Base-by-base conservation (phyloP, 2,797 vertebrate genomes). In the Leptodactylus fallax region DNA sequence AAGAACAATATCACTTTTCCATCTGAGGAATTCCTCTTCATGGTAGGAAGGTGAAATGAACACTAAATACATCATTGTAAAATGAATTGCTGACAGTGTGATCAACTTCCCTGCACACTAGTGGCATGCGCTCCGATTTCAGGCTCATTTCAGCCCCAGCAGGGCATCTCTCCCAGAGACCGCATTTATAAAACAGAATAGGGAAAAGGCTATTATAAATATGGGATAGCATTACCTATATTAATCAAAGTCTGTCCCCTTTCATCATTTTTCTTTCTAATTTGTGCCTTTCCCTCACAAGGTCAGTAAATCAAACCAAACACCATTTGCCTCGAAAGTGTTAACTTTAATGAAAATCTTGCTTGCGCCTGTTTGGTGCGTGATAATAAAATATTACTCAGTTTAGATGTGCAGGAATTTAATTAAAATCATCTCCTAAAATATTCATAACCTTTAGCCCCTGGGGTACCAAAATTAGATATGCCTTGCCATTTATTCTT, bases 121-220 rank as follows among this genome's bases (percentile, higher is more conserved):
- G 94, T 94, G 95, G 96, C 96, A 96, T 95, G 95, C 95, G 96
- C 96, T 97, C 95, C 95, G 95, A 96, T 97, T 97, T 96, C 93
- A 95, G 96, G 94, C 97, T 98, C 96, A 97, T 97, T 98, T 97
- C 94, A 94, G 95, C 95, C 96, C 95, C 97, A 97, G 97, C 97
- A 97, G 96, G 97, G 96, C 94, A 94, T 95, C 96, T 96, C 96
- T 95, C 95, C 96, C 95, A 95, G 95, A 95, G 94, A 95, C 94
- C 95, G 93, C 95, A 95, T 96, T 95, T 94, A 96, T 96, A 96
- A 95, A 95, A 93, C 94, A 95, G 95, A 95, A 95, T 95, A 96
- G 93, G 93, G 96, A 95, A 95, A 95, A 94, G 95, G 94, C 96
- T 95, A 97, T 97, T 97, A 97, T 96, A 96, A 96, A 97, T 95